phyloP scores from a whole-genome alignment of 2,888 invertebrate species.

The Stegophylla sp. region DNA sequence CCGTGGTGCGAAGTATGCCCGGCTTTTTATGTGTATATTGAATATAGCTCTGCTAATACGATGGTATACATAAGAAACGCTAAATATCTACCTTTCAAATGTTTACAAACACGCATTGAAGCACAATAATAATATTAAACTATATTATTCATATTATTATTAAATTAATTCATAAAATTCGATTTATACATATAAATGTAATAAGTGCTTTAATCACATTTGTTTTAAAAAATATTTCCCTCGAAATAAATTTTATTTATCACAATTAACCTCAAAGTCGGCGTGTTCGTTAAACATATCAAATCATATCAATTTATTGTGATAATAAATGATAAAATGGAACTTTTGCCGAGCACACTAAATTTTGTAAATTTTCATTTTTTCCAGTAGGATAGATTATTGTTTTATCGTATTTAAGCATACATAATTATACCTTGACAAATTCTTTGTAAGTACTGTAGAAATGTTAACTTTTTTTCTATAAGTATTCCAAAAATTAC shows the following conservation, averaged over 20 bases:
- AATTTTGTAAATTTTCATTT: background rate
- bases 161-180: too few relatives aligned
- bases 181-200: too few relatives aligned
- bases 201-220: background rate
- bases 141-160: too few relatives aligned
- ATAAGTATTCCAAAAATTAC: too few relatives aligned
- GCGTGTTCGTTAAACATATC: constrained; percentile 11
- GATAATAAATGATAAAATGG: constrained; percentile 8
- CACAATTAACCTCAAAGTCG: constrained; percentile 24
- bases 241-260: background rate
- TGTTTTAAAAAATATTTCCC: background rate
- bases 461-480: too few relatives aligned
- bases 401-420: background rate
- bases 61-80: background rate
- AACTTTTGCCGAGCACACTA: constrained; percentile 22
- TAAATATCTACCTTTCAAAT: background rate
- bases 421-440: background rate
- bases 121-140: too few relatives aligned
- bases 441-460: constrained; percentile 19
- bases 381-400: background rate
- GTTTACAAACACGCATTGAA: background rate
- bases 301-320: background rate
- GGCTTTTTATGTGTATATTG: too few relatives aligned
- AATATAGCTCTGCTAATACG: too few relatives aligned
- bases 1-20: too few relatives aligned